Conservation (phyloP, 2,113 vertebrate genomes). For the Meleagris gallopavo region DNA sequence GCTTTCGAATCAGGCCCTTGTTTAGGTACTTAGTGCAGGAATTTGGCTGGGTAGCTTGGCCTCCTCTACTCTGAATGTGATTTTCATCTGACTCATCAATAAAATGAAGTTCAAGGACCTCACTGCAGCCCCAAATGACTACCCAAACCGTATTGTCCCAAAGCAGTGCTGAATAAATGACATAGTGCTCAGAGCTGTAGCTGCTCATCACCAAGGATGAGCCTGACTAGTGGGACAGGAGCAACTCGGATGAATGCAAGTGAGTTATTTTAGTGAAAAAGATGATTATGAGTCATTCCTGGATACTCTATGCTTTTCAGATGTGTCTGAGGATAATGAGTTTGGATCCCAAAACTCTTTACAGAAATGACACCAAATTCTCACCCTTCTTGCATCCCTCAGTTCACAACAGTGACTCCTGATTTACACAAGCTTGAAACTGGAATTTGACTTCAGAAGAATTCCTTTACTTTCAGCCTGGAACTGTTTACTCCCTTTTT, state of each 20-base stretch:
- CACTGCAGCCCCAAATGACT: background rate
- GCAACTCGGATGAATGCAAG: background rate
- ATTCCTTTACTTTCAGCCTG: background rate
- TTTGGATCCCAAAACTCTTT: background rate
- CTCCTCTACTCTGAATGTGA: background rate
- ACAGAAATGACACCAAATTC: background rate
- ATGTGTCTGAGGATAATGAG: accelerated
- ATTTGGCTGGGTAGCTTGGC: background rate
- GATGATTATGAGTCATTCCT: background rate
- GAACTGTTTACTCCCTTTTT: background rate
- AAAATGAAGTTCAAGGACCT: background rate
- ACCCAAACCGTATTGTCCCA: accelerated
- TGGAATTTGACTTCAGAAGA: background rate
- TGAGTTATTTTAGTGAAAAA: background rate
- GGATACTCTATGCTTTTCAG: background rate
- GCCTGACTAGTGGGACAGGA: background rate
- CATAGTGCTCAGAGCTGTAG: background rate
- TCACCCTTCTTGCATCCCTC: background rate
- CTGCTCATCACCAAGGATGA: background rate
- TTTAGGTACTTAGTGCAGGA: background rate
- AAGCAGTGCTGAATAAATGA: background rate
- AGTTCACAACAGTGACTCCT: background rate
- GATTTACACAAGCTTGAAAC: background rate
- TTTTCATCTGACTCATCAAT: background rate
- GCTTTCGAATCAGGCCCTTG: background rate